These are phyloP conservation scores for Psophia crepitans DNA, from an alignment of 2,113 vertebrate genomes.

Conservation along the genomic window DNA sequence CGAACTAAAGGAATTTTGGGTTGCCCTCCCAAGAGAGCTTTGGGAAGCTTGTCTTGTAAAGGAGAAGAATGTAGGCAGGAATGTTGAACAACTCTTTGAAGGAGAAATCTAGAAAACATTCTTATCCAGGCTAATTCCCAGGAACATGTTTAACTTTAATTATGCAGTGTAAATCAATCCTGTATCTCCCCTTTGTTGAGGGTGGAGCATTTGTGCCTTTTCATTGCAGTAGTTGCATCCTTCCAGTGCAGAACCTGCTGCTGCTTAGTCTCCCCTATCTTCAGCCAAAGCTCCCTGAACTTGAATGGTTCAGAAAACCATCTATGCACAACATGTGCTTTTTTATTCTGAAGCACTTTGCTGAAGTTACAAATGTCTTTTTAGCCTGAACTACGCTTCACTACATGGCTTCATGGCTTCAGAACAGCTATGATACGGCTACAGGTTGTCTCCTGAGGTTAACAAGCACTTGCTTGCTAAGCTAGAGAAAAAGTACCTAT, in stretches of 20 bases:
- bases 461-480: neutral
- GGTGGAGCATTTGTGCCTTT: neutral
- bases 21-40: neutral
- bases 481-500: neutral
- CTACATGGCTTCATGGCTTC: neutral
- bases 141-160: neutral
- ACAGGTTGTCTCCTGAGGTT: neutral
- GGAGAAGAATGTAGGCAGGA: neutral
- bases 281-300: neutral
- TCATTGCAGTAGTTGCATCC: neutral
- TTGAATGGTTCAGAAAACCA: neutral
- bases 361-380: neutral
- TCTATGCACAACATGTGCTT: neutral
- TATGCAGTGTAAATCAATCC: neutral
- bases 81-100: neutral
- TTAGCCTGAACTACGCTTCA: neutral
- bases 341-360: neutral
- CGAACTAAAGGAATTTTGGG: neutral
- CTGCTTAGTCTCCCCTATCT: neutral
- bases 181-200: neutral
- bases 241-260: neutral
- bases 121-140: neutral
- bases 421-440: neutral
- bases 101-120: neutral
- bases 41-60: neutral